Evolutionary conservation across 2,113 vertebrate species (phyloP), one percentile per base, ranked within the genome.

Genomic region (Mormoops blainvillei): DNA sequence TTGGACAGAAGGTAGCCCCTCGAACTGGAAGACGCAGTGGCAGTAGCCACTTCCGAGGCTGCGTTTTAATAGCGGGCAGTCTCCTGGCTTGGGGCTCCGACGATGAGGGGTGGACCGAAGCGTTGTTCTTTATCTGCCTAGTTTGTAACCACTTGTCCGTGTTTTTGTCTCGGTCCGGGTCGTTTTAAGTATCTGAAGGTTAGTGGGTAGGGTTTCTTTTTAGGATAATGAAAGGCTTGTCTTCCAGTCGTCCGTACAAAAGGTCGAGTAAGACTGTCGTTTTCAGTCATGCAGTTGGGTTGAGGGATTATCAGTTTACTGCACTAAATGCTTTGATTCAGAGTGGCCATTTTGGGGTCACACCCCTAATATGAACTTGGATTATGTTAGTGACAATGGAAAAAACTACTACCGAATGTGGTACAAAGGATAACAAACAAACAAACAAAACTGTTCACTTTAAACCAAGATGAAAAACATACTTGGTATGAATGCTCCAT

Each of bases 181-280:
- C 43, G 43, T 83, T 97, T 97, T 95, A 91, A 89, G 36, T 96
- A 19, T 94, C 86, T 90, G 71, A 67, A 96, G 61, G 77, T 94
- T 97, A 90, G 93, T 52, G 91, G 94, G 87, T 97, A 95, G 24
- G 41, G 16, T 98, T 98, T 98, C 86, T 96, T 87, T 93, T 89
- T 7, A 5, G 61, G 43, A 33, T 93, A 96, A 97, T 54, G 48
- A 83, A 89, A 89, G 61, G 38, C 71, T 96, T 97, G 68, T 97
- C 97, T 96, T 89, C 54, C 43, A 20, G 13, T 91, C 33, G 54
- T 81, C 0, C 20, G 7, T 6, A 71, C 71, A 96, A 85, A 94
- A 97, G 63, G 36, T 56, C 89, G 63, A 1, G 80, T 50, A 38
- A 89, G 80, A 71, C 71, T 45, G 43, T 36, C 1, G 4, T 70